phyloP scores from a whole-genome alignment of 64 coral and sea anemone species.

The Montipora efflorescens region DNA sequence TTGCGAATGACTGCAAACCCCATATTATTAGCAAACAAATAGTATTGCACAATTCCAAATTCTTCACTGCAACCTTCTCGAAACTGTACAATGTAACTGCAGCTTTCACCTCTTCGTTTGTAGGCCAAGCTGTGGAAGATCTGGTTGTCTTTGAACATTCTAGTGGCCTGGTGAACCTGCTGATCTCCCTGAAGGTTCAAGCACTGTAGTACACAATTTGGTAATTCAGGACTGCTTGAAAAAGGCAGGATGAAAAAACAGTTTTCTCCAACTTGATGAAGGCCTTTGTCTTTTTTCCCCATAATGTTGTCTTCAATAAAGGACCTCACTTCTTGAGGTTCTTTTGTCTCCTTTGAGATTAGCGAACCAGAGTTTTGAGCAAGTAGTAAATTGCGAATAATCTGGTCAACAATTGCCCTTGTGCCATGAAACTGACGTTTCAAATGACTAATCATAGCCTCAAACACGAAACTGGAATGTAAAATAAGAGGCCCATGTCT shows the following conservation, averaged over 20 bases:
- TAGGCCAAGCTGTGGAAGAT: not conserved
- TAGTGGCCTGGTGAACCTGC: not conserved
- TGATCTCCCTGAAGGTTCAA: not conserved
- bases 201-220: not conserved
- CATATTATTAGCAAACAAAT: not conserved
- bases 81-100: conserved; percentile 17
- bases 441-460: no score
- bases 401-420: not conserved
- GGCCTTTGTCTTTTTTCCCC: not conserved
- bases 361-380: conserved; percentile 4
- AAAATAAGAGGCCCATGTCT: no score
- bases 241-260: not conserved
- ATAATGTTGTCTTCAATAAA: not conserved
- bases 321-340: not conserved
- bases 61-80: not conserved
- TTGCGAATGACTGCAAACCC: conserved; percentile 2
- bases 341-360: not conserved
- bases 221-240: not conserved
- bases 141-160: not conserved
- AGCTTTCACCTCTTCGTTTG: not conserved
- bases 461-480: no score
- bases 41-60: conserved; percentile 30
- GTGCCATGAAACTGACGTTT: not conserved
- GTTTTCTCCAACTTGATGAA: conserved; percentile 4
- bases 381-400: not conserved